These are phyloP conservation scores for Pasiphila rectangulata DNA, from an alignment of 2,888 invertebrate genomes.

Conservation along the genomic window DNA sequence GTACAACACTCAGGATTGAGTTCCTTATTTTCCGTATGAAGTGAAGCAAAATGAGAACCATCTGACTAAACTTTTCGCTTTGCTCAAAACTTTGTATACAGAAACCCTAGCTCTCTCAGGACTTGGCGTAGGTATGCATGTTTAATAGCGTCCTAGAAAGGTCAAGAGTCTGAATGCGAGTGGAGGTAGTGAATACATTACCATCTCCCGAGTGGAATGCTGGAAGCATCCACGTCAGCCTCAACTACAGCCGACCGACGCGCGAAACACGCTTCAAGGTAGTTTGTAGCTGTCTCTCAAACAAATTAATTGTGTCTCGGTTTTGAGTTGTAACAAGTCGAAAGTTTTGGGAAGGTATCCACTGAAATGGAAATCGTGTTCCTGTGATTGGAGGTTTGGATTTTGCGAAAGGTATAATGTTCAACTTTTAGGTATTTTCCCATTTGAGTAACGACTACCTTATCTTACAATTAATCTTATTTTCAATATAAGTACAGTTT, in stretches of 20 bases:
- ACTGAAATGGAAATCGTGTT: constrained; percentile 49
- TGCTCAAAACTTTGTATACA: constrained; percentile 69
- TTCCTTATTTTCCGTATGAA: constrained; percentile 52
- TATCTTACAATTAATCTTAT: too few relatives aligned
- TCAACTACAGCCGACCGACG: constrained; percentile 59
- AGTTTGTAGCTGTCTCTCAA: constrained; percentile 77
- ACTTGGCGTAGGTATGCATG: constrained; percentile 71
- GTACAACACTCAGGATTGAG: constrained; percentile 47
- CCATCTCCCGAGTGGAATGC: constrained; percentile 57
- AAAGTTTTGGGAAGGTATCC: constrained; percentile 63
- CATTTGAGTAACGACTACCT: too few relatives aligned
- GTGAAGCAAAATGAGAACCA: constrained; percentile 64
- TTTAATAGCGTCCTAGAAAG: constrained; percentile 77
- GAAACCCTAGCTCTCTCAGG: constrained; percentile 64
- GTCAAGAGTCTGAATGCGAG: constrained; percentile 71
- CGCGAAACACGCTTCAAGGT: constrained; percentile 61
- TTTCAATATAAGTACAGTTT: too few relatives aligned
- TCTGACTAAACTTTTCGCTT: constrained; percentile 71
- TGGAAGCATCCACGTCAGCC: constrained; percentile 54
- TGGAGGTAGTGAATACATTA: constrained; percentile 73
- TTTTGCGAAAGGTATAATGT: too few relatives aligned
- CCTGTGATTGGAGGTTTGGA: constrained; percentile 34
- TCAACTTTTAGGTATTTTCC: too few relatives aligned
- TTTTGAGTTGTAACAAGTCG: constrained; percentile 68
- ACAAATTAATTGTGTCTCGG: constrained; percentile 77